phyloP scores from a whole-genome alignment of 2,888 invertebrate genomes.

The Drosophila melanosoma region DNA sequence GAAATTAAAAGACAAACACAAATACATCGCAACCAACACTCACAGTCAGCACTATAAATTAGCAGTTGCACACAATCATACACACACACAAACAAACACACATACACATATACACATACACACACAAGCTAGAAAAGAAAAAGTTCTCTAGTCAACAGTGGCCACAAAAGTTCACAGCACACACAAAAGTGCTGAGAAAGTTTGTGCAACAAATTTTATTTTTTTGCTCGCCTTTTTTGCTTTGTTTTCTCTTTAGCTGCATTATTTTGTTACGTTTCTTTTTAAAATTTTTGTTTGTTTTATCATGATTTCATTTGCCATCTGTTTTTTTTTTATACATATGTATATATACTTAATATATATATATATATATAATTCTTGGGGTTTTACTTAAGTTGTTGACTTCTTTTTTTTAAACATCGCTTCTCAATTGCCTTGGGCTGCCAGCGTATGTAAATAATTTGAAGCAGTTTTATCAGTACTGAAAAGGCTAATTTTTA shows the following conservation, averaged over 20 bases:
- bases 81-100: constrained; percentile 27
- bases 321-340: constrained; percentile 18
- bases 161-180: constrained; percentile 71
- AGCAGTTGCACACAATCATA: constrained; percentile 49
- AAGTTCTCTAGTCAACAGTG: constrained; percentile 70
- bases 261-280: constrained; percentile 27
- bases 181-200: constrained; percentile 68
- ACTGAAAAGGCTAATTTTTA: constrained; percentile 42
- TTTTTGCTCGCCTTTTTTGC: constrained; percentile 39
- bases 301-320: constrained; percentile 37
- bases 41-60: constrained; percentile 51
- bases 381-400: constrained; percentile 53
- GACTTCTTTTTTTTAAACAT: constrained; percentile 16
- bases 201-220: constrained; percentile 71
- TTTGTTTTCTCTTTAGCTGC: constrained; percentile 30
- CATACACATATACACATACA: constrained; percentile 18
- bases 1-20: constrained; percentile 81
- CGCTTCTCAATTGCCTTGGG: constrained; percentile 38
- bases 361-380: constrained; percentile 34
- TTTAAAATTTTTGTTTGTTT: constrained; percentile 23
- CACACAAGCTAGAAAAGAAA: constrained; percentile 21
- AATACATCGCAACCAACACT: constrained; percentile 39
- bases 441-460: constrained; percentile 64
- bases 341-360: too few relatives aligned
- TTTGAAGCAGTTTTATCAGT: constrained; percentile 40